Base-by-base conservation (phyloP, 1,140 invertebrate species). In the Metaphire vulgaris region DNA sequence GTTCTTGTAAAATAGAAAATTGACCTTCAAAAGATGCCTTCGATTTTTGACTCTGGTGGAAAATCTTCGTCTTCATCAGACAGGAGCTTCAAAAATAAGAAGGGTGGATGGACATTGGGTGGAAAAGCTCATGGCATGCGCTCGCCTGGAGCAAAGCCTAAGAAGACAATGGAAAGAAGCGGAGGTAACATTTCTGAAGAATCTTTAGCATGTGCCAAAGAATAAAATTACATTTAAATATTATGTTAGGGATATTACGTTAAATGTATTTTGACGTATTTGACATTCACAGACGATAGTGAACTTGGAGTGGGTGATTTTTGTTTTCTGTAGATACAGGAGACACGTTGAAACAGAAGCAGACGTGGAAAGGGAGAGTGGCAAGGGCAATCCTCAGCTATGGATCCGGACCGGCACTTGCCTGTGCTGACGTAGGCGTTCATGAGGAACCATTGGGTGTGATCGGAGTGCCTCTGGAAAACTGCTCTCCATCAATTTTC, bases 391-490 rank as follows among this genome's bases (percentile, higher is more conserved):
- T 73, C 30, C 32, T 34, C 32, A 32, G 72, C 41, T 73, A 73
- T 16, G 79, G 77, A 15, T 78, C 89, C 29, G 73, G 77, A 65
- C 41, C 72, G 6, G 56, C 31, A 26, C 72, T 73, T 15, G n/a
- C 41, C 16, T 69, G 73, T 1, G 41, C 72, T 1, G 75, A 69
- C 16, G 33, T 69, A 21, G 32, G 65, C n/a, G 75, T 33, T 12
- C n/a, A 26, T n/a, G 12, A 6, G 29, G 74, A 75, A n/a, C 30
- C 76, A 2, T 26, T 31, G 41, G 81, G 81, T 32, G 93, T 92
- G 75, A 93, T 97, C 82, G 94, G 93, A 65, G 90, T 95, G 30
- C 92, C 92, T 0, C 87, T 97, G 15, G 92, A 95, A 83, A 88
- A 91, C 64, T 97, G 94, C 86, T 92, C 92, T 69, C 87, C 89